Evolutionary conservation across 2,888 invertebrate species (phyloP), one percentile per base, ranked within the genome.

Genomic region (Lampropteryx suffumata): DNA sequence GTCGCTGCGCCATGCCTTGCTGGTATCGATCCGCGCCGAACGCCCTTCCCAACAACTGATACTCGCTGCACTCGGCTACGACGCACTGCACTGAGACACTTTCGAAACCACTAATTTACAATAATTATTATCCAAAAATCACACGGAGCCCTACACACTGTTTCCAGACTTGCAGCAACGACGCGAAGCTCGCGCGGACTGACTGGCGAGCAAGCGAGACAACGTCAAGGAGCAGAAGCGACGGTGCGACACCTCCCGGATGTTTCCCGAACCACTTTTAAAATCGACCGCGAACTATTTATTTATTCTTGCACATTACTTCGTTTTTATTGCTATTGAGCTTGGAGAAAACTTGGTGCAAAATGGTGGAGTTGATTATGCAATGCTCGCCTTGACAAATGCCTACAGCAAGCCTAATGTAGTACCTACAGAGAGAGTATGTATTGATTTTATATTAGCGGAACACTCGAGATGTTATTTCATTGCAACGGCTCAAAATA

Each of bases 401-500:
- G 35, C 28, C 32, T 40, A 13, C 39, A 49, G 40, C 28, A 11
- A 34, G 11, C 6, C 11, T 9, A 13, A 12, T 64, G 65, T 58
- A 34, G 29, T 6, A 48, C 61, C 10, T n/a, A n/a, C n/a, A n/a
- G n/a, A n/a, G n/a, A n/a, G 44, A 39, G 32, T 41, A 42, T 69
- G 71, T 82, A 88, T 88, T 82, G 86, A 87, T 88, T 87, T 84
- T 84, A 73, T 76, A 78, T 81, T 77, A 80, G 58, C 51, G 48
- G 57, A 53, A 64, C 69, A 67, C 58, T 59, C 60, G 56, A 46
- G 53, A 57, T 57, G 57, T 54, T 59, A 65, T 65, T 69, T 71
- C 64, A 57, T 51, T 36, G 53, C 44, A 50, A 52, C 49, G 45
- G 65, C 50, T 48, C 64, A 59, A 62, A 61, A 66, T 59, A 64